These are phyloP conservation scores for Cloeon dipterum DNA, from an alignment of 2,888 invertebrate species.

Conservation along the genomic window DNA sequence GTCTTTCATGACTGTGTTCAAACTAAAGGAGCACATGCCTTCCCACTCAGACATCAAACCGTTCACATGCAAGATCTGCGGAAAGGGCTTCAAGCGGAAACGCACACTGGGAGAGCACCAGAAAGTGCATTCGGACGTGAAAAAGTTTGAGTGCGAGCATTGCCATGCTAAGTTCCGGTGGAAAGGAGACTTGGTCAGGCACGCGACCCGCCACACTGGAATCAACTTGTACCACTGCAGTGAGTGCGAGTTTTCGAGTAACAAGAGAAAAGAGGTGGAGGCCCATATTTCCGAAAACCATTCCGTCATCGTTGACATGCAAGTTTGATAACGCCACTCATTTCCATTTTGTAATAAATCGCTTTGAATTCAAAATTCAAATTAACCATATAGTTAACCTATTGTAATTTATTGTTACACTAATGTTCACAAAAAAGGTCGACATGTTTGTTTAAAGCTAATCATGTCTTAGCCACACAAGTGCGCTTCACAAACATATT, in stretches of 20 bases:
- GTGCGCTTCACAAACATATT: too few species aligned
- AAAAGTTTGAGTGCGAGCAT: not conserved
- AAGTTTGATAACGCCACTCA: too few species aligned
- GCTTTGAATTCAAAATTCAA: too few species aligned
- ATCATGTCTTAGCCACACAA: too few species aligned
- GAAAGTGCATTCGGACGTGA: not conserved
- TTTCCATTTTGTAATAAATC: too few species aligned
- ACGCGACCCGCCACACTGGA: not conserved
- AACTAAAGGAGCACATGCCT: not conserved
- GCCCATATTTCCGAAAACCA: not conserved
- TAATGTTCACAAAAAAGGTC: too few species aligned
- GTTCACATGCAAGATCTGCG: not conserved
- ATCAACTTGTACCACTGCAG: not conserved
- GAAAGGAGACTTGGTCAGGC: not conserved
- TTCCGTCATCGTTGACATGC: not conserved
- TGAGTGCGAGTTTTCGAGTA: not conserved
- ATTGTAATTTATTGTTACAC: too few species aligned
- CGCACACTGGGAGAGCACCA: not conserved
- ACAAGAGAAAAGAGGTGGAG: not conserved
- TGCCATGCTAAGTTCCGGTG: not conserved
- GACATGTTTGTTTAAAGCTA: too few species aligned
- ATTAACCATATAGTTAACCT: too few species aligned
- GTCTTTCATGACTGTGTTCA: not conserved
- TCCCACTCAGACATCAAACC: not conserved
- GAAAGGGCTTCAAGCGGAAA: not conserved